phyloP scores from a whole-genome alignment of 2,888 invertebrate species.

The Orchesellides sinensis region DNA sequence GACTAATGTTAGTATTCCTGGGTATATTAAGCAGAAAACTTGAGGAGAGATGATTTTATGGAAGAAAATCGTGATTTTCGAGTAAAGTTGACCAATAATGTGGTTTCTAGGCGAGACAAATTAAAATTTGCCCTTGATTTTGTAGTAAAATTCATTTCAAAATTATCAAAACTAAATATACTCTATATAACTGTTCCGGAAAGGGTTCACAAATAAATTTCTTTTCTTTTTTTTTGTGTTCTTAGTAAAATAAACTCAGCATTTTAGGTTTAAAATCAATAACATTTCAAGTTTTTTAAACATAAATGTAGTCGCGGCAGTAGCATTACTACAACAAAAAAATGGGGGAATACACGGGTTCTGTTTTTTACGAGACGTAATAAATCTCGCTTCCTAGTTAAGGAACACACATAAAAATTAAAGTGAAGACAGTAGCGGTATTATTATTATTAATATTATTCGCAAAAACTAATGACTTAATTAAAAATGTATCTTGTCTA shows the following conservation, averaged over 20 bases:
- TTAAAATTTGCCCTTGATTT: neutral
- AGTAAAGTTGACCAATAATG: too few relatives aligned
- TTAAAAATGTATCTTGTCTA: constrained; percentile 1
- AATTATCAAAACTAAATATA: neutral
- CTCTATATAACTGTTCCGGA: neutral
- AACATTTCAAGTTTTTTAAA: neutral
- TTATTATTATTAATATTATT: neutral
- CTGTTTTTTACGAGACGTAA: constrained; percentile 1
- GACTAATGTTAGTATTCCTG: too few relatives aligned
- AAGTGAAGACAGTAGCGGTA: constrained; percentile 39
- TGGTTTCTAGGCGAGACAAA: too few relatives aligned
- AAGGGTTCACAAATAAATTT: neutral
- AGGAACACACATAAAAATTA: constrained; percentile 47
- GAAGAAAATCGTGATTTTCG: too few relatives aligned
- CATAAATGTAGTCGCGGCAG: constrained; percentile 42
- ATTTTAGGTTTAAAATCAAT: constrained; percentile 70
- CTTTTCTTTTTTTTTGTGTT: neutral
- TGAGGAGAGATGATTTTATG: too few relatives aligned
- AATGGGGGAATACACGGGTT: constrained; percentile 24
- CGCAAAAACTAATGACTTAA: constrained; percentile 13
- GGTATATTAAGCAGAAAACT: too few relatives aligned
- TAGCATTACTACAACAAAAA: constrained; percentile 56
- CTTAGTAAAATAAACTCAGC: constrained; percentile 68
- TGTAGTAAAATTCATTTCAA: neutral
- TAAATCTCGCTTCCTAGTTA: too few relatives aligned